Evolutionary conservation across 2,888 invertebrate genomes (phyloP).

Genomic region (Axea sp.): DNA sequence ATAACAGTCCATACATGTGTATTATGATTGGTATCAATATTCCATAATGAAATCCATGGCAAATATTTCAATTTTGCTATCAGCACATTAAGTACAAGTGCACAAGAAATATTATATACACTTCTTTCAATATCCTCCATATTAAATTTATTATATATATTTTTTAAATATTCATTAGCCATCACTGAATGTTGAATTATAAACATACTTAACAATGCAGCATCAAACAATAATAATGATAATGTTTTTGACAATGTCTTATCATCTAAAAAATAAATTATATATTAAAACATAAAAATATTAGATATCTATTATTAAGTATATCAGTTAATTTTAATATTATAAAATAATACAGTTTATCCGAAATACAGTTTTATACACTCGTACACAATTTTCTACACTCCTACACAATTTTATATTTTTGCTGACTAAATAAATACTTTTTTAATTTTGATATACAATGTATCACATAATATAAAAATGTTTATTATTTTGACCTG

Average conservation of each 20-base stretch:
- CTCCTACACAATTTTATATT: no score
- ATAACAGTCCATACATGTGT: conserved; percentile 80
- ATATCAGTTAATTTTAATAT: background rate
- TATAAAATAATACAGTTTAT: background rate
- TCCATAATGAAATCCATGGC: conserved; percentile 81
- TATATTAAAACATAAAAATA: conserved; percentile 33
- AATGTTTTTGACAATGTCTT: conserved; percentile 73
- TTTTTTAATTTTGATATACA: no score
- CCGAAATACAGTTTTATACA: no score
- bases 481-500: no score
- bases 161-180: conserved; percentile 80
- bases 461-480: no score
- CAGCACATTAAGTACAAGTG: conserved; percentile 79
- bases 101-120: conserved; percentile 71
- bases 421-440: no score
- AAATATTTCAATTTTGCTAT: conserved; percentile 81
- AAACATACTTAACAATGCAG: conserved; percentile 80
- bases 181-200: conserved; percentile 83
- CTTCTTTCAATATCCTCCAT: conserved; percentile 76
- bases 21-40: conserved; percentile 80
- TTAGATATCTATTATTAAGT: background rate
- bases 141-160: conserved; percentile 77
- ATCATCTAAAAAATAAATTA: conserved; percentile 56
- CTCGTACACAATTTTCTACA: no score
- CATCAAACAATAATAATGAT: conserved; percentile 79